Base-by-base conservation (phyloP, 2,113 vertebrate genomes). In the Gopherus flavomarginatus region DNA sequence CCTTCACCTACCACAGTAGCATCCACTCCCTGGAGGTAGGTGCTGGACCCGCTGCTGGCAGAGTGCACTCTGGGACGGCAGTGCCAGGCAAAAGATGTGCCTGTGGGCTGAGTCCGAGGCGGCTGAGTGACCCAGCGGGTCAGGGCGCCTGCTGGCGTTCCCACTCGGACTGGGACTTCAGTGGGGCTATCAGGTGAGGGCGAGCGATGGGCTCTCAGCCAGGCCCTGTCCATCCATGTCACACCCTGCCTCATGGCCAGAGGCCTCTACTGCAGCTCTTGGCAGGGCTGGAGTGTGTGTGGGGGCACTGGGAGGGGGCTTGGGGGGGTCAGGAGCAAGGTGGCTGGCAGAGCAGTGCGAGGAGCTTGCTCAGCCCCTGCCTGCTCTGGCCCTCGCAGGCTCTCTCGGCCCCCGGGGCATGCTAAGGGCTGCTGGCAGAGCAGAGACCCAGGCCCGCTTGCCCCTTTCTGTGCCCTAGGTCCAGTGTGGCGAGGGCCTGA, bases 1-100 rank as follows among this genome's bases (percentile, higher is more conserved):
- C 98, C 11, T 14, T 99, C 83, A 98, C 98, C 87, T 99, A 99
- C 93, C 98, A 98, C 90, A 98, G 98, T 97, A 99, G 98, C 98
- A 99, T 98, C 56, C 98, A 98, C 78, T 99, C 98, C 38, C 95
- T 99, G 87, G 98, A 99, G 99, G 99, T 99, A 98, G 19, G 77
- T 93, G 82, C 59, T 50, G 53, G 38, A 29, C 3, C 44, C 0
- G 0, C 31, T 14, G 29, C 59, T 14, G 59, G 59, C 59, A 16
- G 31, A 16, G 57, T 12, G 59, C 31, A 6, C 12, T 7, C 59
- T 65, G 59, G 59, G 29, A 17, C 3, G 59, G 59, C 59, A 1
- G 29, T 35, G 31, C 59, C 59, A 59, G 57, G 57, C 57, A 5
- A 29, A 59, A 6, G 12, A 8, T 35, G 31, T 35, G 13, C 59